phyloP scores from a whole-genome alignment of 2,888 invertebrate species.

The Ochropleura leucogaster region DNA sequence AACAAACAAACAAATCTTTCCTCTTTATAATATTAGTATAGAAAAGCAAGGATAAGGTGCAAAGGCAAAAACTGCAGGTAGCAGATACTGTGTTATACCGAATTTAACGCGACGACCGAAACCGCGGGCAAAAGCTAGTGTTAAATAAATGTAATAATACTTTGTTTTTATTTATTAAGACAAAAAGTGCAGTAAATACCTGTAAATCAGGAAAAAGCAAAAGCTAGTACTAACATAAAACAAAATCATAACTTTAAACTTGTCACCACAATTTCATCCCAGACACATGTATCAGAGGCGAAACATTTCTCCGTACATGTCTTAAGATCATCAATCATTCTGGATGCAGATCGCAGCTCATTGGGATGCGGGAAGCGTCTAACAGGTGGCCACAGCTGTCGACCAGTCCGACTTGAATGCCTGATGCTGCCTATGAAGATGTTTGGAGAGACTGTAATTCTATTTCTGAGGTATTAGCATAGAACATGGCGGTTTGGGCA shows the following conservation, averaged over 20 bases:
- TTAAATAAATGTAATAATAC: too few species aligned
- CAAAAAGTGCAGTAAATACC: too few species aligned
- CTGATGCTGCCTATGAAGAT: constrained; percentile 50
- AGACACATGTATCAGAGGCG: constrained; percentile 31
- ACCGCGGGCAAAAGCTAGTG: too few species aligned
- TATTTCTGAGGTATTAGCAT: constrained; percentile 46
- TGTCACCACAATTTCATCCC: not conserved
- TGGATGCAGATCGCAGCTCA: constrained; percentile 58
- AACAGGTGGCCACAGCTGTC: constrained; percentile 66
- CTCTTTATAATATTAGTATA: too few species aligned
- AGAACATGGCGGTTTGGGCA: not conserved
- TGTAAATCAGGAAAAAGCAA: too few species aligned
- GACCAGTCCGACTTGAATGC: constrained; percentile 47
- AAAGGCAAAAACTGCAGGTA: too few species aligned
- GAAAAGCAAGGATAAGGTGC: too few species aligned
- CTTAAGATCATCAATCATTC: constrained; percentile 62
- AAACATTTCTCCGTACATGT: constrained; percentile 50
- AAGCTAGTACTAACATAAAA: not conserved
- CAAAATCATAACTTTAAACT: not conserved
- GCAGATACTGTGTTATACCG: too few species aligned
- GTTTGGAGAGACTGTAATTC: constrained; percentile 39
- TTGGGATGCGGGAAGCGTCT: constrained; percentile 61
- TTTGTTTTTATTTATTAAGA: too few species aligned
- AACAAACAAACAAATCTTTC: too few species aligned
- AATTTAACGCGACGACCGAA: too few species aligned